Percentiles rank a stretch among this genome's conserved stretches.
Evolutionary conservation across 1,140 invertebrate species (phyloP).

Genomic region (Leptinotarsa undecemlineata): DNA sequence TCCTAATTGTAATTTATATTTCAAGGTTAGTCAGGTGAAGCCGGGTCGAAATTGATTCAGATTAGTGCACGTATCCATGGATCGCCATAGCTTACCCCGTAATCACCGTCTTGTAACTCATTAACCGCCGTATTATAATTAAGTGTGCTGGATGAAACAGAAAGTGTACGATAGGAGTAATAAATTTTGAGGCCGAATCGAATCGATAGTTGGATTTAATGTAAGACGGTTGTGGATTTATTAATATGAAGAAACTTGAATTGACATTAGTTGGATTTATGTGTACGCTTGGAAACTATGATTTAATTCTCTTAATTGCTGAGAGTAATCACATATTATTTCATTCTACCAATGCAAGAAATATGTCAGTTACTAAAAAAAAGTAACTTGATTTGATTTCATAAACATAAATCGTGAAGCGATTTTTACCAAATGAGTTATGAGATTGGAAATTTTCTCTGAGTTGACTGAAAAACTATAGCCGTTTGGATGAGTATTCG

Average conservation of each 20-base stretch:
- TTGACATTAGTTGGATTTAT: neutral
- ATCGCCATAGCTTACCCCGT: neutral
- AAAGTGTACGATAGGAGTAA: conserved; percentile 8
- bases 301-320: conserved; percentile 1
- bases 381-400: too few relatives aligned
- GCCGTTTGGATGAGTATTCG: too few relatives aligned
- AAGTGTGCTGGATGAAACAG: conserved; percentile 3
- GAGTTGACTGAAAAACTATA: too few relatives aligned
- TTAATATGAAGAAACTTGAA: neutral
- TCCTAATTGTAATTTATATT: conserved; percentile 14
- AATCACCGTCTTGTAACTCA: neutral
- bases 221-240: neutral
- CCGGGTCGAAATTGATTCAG: conserved; percentile 13
- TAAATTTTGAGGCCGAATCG: conserved; percentile 7
- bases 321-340: too few relatives aligned
- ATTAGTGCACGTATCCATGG: conserved; percentile 12
- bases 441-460: too few relatives aligned
- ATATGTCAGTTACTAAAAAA: too few relatives aligned
- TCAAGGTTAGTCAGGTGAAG: neutral
- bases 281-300: neutral
- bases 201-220: conserved; percentile 1
- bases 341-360: too few relatives aligned
- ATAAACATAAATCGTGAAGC: too few relatives aligned
- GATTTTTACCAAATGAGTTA: too few relatives aligned
- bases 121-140: neutral